A percentile compares a stretch with the other conserved stretches of the same genome.
Evolutionary conservation across 1,140 invertebrate genomes (phyloP).

Genomic region (Drosophila kepulauana): DNA sequence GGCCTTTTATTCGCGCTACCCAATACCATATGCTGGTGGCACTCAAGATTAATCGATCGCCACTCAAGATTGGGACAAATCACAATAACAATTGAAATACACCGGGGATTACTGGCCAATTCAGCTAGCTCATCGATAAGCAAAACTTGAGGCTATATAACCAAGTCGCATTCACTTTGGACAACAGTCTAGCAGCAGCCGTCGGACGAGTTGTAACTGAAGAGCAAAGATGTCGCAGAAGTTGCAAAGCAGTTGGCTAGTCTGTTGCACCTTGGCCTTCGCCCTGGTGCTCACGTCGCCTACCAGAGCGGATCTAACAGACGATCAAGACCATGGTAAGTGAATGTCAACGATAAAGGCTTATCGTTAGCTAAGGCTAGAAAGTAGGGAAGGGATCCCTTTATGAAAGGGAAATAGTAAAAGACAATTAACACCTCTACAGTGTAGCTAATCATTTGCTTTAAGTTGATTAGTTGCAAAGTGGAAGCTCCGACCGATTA

Average conservation of each 20-base stretch:
- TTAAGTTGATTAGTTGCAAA: no score
- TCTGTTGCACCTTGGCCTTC: conserved; percentile 33
- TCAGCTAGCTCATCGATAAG: not conserved
- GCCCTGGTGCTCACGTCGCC: not conserved
- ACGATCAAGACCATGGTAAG: conserved; percentile 59
- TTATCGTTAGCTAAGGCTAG: no score
- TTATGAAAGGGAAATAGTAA: not conserved
- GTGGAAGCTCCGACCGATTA: no score
- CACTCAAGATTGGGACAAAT: conserved; percentile 66
- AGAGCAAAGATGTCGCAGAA: conserved; percentile 39
- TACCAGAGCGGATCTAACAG: conserved; percentile 28
- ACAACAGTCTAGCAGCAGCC: conserved; percentile 49
- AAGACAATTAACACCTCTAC: no score
- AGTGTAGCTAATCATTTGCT: no score
- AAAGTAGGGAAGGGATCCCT: not conserved
- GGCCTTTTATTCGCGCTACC: conserved; percentile 20
- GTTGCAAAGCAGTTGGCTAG: not conserved
- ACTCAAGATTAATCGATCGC: conserved; percentile 61
- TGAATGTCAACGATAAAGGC: not conserved
- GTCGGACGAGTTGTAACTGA: conserved; percentile 17
- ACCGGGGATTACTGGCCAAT: conserved; percentile 6
- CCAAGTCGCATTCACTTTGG: conserved; percentile 12
- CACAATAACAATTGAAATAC: conserved; percentile 58
- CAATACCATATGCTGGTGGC: conserved; percentile 36
- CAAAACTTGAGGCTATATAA: conserved; percentile 62